A percentile compares a stretch with the other conserved stretches of the same genome.
Evolutionary conservation across 2,113 vertebrate species (phyloP).

Genomic region (Microtus oregoni): DNA sequence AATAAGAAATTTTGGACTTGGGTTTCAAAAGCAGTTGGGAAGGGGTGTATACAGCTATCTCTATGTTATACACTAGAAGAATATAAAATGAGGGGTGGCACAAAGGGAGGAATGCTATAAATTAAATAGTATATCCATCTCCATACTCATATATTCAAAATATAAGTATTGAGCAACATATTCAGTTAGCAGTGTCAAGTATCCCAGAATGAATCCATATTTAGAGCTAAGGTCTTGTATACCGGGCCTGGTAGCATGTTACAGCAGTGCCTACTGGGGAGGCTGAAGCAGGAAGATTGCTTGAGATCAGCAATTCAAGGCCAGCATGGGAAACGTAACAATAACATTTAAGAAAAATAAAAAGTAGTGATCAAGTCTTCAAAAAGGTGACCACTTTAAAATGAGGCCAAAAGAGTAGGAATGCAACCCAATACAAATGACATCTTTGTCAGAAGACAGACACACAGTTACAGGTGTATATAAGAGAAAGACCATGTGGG

Average conservation of each 20-base stretch:
- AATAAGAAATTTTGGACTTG: background rate
- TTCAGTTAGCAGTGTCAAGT: background rate
- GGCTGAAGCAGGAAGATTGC: background rate
- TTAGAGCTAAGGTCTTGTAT: background rate
- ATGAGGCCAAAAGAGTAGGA: background rate
- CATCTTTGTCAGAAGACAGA: background rate
- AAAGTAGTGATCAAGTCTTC: background rate
- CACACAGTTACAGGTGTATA: background rate
- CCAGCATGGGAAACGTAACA: background rate
- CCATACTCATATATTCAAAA: background rate
- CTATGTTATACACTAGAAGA: background rate
- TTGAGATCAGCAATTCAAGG: background rate
- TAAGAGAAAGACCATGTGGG: background rate
- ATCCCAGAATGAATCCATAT: background rate
- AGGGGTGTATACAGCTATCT: background rate
- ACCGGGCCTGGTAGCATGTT: too few species aligned
- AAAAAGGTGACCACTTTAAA: background rate
- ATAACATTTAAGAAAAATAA: background rate
- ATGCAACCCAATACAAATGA: background rate
- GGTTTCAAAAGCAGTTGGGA: background rate
- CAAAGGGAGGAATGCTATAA: background rate
- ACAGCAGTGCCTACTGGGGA: background rate
- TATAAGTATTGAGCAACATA: background rate
- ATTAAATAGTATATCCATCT: background rate
- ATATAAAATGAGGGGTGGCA: background rate